Conservation (phyloP, 2,797 vertebrate genomes). For the Martes flavigula region DNA sequence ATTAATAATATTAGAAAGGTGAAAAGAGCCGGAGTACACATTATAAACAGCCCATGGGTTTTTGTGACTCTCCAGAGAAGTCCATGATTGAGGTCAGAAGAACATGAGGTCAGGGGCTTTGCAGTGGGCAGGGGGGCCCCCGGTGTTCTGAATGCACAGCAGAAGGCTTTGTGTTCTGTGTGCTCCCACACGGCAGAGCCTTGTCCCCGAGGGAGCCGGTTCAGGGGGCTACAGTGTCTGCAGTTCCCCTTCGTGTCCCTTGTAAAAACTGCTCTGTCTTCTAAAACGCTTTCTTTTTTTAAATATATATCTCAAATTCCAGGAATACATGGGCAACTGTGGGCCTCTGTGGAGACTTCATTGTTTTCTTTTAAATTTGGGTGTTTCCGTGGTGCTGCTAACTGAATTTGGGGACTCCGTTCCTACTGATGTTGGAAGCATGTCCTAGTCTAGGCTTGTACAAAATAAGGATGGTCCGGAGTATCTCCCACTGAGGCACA, state of each 20-base stretch:
- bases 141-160: rapidly evolving
- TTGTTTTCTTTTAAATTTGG: background rate
- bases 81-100: background rate
- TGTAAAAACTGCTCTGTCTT: background rate
- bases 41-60: background rate
- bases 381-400: background rate
- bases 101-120: background rate
- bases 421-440: background rate
- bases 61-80: background rate
- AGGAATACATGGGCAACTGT: background rate
- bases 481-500: background rate
- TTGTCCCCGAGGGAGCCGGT: background rate
- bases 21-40: background rate
- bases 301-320: background rate
- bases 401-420: background rate
- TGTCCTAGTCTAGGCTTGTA: background rate
- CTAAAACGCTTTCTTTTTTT: background rate
- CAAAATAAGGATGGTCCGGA: background rate
- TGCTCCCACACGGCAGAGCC: background rate
- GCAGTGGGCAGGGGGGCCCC: rapidly evolving
- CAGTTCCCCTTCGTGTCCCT: background rate
- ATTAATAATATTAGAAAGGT: background rate
- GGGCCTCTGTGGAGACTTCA: background rate
- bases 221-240: background rate
- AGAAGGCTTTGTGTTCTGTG: background rate